Evolutionary conservation across 2,113 vertebrate genomes (phyloP).

Genomic region (Microcebus murinus): DNA sequence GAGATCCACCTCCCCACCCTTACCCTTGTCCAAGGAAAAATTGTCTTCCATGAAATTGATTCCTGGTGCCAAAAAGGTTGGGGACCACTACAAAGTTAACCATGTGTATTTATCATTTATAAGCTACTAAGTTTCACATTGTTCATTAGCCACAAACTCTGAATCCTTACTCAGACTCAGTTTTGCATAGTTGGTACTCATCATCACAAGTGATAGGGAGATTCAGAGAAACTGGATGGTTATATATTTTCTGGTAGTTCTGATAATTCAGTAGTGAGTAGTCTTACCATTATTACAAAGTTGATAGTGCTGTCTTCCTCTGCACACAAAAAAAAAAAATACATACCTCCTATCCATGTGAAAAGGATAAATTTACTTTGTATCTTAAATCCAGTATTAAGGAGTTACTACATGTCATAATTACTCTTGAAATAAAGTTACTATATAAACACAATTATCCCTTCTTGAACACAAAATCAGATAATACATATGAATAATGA

Average conservation of each 20-base stretch:
- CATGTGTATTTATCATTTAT: slow-evolving; percentile 13
- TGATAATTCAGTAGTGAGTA: neutral
- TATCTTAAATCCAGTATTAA: neutral
- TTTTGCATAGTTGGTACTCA: neutral
- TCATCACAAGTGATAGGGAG: neutral
- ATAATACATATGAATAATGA: neutral
- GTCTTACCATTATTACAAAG: neutral
- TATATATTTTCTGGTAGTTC: neutral
- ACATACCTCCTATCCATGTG: neutral
- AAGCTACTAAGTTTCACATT: neutral
- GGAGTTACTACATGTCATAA: neutral
- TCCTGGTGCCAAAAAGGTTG: too few relatives aligned
- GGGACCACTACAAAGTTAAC: neutral
- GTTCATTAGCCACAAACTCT: neutral
- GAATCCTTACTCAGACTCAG: neutral
- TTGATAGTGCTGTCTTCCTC: neutral
- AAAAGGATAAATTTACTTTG: slow-evolving; percentile 3
- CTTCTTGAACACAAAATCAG: neutral
- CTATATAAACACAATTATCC: neutral
- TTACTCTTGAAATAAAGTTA: slow-evolving; percentile 12
- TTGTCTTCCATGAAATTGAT: too few relatives aligned
- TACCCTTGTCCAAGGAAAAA: too few relatives aligned
- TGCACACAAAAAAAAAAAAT: neutral
- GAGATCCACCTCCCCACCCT: too few relatives aligned
- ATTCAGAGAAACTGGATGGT: neutral